Conservation (phyloP, 2,113 vertebrate genomes). For the Xenopus laevis region DNA sequence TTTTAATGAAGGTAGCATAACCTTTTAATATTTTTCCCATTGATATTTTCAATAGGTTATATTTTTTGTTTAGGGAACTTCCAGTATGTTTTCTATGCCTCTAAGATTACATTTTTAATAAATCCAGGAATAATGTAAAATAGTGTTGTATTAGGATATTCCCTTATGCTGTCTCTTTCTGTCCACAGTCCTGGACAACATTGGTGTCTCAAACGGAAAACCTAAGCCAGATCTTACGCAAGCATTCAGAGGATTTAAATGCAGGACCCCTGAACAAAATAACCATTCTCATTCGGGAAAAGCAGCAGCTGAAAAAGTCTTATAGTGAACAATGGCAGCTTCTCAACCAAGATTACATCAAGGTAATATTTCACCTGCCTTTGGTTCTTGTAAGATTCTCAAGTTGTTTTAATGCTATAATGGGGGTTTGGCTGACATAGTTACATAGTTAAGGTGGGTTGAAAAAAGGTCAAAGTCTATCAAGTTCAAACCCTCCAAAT, state of each 20-base stretch:
- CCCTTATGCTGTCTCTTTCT: not conserved
- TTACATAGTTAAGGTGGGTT: too few relatives aligned
- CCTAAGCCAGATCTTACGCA: conserved; percentile 80
- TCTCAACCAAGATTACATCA: conserved; percentile 80
- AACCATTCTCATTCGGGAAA: conserved; percentile 84
- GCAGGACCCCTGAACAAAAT: conserved; percentile 86
- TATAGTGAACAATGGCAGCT: conserved; percentile 85
- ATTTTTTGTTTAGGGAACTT: too few relatives aligned
- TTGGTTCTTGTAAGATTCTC: too few relatives aligned
- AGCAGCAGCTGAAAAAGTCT: conserved; percentile 85
- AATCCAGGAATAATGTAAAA: too few relatives aligned
- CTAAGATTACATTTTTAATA: too few relatives aligned
- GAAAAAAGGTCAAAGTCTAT: too few relatives aligned
- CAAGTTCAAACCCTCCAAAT: too few relatives aligned
- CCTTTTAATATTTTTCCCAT: too few relatives aligned
- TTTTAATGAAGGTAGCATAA: too few relatives aligned
- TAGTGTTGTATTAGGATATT: too few relatives aligned
- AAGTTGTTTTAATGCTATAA: not conserved
- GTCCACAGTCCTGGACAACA: conserved; percentile 78
- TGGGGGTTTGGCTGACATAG: not conserved
- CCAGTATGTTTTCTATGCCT: too few relatives aligned
- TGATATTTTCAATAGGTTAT: too few relatives aligned
- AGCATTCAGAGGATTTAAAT: conserved; percentile 78
- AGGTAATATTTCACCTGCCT: conserved; percentile 53
- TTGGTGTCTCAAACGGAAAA: conserved; percentile 80